Conservation (phyloP, 37 sponge, comb jelly and placozoan genomes). For the Mnemiopsis leidyi region DNA sequence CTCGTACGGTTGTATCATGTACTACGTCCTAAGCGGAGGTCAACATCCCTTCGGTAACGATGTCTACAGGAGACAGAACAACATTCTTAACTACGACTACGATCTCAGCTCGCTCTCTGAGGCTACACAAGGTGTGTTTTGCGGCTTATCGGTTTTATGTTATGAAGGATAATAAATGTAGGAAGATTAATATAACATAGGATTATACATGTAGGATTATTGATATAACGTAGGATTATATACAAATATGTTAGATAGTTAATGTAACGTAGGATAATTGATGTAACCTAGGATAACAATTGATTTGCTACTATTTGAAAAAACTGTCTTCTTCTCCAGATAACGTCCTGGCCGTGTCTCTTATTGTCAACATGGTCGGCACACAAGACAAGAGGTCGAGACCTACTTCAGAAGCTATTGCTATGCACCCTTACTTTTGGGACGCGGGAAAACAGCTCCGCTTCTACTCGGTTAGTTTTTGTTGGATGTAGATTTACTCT, state of each 20-base stretch:
- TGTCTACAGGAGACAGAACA: slow-evolving; percentile 75
- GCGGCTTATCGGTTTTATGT: background rate
- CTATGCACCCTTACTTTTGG: slow-evolving; percentile 88
- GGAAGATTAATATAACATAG: too few relatives aligned
- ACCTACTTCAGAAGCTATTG: slow-evolving; percentile 72
- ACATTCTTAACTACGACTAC: slow-evolving; percentile 57
- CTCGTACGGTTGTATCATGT: slow-evolving; percentile 81
- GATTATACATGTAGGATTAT: too few relatives aligned
- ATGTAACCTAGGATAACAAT: too few relatives aligned
- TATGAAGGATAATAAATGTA: too few relatives aligned
- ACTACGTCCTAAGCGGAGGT: slow-evolving; percentile 80
- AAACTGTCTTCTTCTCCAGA: background rate
- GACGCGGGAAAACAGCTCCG: slow-evolving; percentile 73
- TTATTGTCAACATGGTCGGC: background rate
- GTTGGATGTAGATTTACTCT: too few relatives aligned
- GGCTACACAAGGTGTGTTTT: background rate
- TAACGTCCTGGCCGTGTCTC: background rate
- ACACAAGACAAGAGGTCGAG: background rate
- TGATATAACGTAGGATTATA: too few relatives aligned
- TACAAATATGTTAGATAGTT: too few relatives aligned
- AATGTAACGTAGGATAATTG: too few relatives aligned
- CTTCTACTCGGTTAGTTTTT: slow-evolving; percentile 81
- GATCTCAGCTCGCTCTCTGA: background rate
- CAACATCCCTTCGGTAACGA: slow-evolving; percentile 83
- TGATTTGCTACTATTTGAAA: too few relatives aligned